Evolutionary conservation across 2,113 vertebrate genomes (phyloP).

Genomic region (Psophia crepitans): DNA sequence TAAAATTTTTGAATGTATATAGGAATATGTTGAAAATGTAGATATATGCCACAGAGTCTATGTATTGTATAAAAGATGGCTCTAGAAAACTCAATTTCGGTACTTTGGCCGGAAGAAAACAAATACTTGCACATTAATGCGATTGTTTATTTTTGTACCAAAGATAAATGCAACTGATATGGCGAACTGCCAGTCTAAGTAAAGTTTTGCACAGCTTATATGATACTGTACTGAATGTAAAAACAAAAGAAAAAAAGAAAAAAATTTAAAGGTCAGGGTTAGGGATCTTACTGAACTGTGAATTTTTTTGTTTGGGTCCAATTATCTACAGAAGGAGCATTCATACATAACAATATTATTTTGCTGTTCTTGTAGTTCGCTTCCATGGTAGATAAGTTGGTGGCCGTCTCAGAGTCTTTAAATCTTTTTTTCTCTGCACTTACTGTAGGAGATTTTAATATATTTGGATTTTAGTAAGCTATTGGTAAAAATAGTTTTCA

Average conservation of each 20-base stretch:
- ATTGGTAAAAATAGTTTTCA: slow-evolving; percentile 81
- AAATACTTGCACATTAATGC: slow-evolving; percentile 98
- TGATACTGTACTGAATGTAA: slow-evolving; percentile 99
- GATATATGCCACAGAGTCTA: slow-evolving; percentile 99
- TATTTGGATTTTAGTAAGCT: slow-evolving; percentile 84
- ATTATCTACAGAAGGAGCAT: slow-evolving; percentile 98
- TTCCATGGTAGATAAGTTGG: slow-evolving; percentile 87
- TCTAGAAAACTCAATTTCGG: slow-evolving; percentile 90
- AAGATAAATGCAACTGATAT: slow-evolving; percentile 99
- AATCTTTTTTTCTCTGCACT: slow-evolving; percentile 80
- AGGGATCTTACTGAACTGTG: slow-evolving; percentile 99
- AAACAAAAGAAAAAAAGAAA: slow-evolving; percentile 74
- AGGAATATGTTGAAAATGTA: slow-evolving; percentile 94
- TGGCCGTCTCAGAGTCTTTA: slow-evolving; percentile 77
- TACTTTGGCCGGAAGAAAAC: slow-evolving; percentile 86
- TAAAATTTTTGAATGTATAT: slow-evolving; percentile 96
- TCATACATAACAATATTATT: slow-evolving; percentile 81
- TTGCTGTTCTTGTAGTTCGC: slow-evolving; percentile 81
- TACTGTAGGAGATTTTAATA: slow-evolving; percentile 83
- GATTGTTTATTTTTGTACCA: slow-evolving; percentile 99
- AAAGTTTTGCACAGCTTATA: slow-evolving; percentile 99
- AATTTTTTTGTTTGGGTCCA: slow-evolving; percentile 98
- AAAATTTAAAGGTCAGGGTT: slow-evolving; percentile 87
- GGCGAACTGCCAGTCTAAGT: slow-evolving; percentile 99
- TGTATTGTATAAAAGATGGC: slow-evolving; percentile 98